A percentile compares a stretch with the other conserved stretches of the same genome.
These are phyloP conservation scores for Labia minor DNA, from an alignment of 2,888 invertebrate genomes.

Conservation along the genomic window DNA sequence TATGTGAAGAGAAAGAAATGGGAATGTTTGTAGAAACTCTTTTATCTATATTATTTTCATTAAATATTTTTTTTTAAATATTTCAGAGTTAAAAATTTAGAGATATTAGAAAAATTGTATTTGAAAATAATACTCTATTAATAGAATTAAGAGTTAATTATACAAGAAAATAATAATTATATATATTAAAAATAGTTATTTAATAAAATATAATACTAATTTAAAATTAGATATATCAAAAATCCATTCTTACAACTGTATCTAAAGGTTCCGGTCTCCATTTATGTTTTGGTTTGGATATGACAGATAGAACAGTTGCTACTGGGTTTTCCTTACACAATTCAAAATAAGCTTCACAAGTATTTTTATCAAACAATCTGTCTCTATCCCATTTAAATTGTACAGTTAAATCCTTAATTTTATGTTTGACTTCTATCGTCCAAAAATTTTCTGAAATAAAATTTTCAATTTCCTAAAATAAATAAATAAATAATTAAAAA, in stretches of 20 bases:
- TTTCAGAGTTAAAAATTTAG: too few relatives aligned
- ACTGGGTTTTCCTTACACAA: conserved; percentile 63
- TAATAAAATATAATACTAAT: too few relatives aligned
- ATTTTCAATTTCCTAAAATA: conserved; percentile 49
- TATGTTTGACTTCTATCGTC: conserved; percentile 81
- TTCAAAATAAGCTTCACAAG: conserved; percentile 69
- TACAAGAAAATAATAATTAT: too few relatives aligned
- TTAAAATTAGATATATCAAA: not conserved
- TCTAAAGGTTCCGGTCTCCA: conserved; percentile 94
- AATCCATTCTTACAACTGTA: conserved; percentile 62
- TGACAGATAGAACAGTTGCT: conserved; percentile 64
- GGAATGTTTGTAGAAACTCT: too few relatives aligned
- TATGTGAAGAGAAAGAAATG: too few relatives aligned
- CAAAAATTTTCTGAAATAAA: conserved; percentile 92
- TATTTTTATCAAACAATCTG: conserved; percentile 74
- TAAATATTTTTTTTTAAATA: too few relatives aligned
- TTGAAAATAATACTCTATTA: too few relatives aligned
- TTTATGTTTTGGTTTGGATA: conserved; percentile 82
- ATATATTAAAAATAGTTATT: too few relatives aligned
- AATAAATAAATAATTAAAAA: too few relatives aligned
- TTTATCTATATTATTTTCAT: too few relatives aligned
- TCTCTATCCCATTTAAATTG: conserved; percentile 83
- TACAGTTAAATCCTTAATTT: conserved; percentile 60
- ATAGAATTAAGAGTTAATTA: too few relatives aligned
- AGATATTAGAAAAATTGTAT: too few relatives aligned